phyloP scores from a whole-genome alignment of 2,888 invertebrate species.

The Orthonevra nobilis region DNA sequence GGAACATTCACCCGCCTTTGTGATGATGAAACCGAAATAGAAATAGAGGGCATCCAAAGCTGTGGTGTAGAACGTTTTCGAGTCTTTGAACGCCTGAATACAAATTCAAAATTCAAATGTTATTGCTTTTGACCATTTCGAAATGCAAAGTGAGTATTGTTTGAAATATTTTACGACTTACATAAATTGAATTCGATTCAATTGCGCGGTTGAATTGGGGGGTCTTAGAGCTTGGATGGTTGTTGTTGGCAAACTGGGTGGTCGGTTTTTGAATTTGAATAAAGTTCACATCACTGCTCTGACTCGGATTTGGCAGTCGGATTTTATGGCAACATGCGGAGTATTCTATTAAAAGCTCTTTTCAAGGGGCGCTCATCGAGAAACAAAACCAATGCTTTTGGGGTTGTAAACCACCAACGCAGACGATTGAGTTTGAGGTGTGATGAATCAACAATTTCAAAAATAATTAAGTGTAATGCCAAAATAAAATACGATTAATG shows the following conservation, averaged over 20 bases:
- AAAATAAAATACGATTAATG: too few species aligned
- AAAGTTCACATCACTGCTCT: conserved; percentile 25
- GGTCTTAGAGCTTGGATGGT: neutral
- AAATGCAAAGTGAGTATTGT: conserved; percentile 16
- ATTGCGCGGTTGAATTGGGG: conserved; percentile 37
- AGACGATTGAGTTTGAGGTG: too few species aligned
- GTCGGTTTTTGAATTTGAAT: conserved; percentile 56
- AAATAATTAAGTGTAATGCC: too few species aligned
- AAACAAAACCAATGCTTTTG: too few species aligned
- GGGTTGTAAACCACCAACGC: too few species aligned
- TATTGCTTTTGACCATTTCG: conserved; percentile 57
- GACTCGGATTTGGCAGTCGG: conserved; percentile 32
- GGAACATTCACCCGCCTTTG: conserved; percentile 32
- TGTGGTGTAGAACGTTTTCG: neutral
- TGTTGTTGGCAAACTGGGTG: conserved; percentile 43
- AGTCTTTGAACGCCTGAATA: conserved; percentile 32
- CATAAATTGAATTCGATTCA: conserved; percentile 27
- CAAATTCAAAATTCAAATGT: conserved; percentile 36
- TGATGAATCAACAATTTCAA: too few species aligned
- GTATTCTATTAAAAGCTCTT: conserved; percentile 59
- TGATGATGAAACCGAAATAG: too few species aligned
- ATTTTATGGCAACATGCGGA: conserved; percentile 46
- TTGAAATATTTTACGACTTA: conserved; percentile 32
- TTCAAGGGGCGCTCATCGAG: too few species aligned
- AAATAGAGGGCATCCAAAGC: too few species aligned